Conservation (phyloP, 2,797 vertebrate species). For the Euphonia xanthogaster region DNA sequence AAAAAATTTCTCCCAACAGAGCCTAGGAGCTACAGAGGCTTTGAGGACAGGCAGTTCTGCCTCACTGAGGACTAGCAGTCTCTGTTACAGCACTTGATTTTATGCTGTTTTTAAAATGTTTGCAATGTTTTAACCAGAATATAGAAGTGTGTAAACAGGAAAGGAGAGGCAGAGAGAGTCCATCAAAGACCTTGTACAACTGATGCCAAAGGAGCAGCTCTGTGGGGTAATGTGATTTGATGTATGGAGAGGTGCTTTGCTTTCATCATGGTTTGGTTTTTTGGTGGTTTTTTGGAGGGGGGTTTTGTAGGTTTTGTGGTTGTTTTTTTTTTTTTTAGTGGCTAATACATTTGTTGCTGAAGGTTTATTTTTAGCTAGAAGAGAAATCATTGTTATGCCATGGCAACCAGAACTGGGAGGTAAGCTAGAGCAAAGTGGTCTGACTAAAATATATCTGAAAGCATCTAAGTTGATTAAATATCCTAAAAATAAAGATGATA, state of each 20-base stretch:
- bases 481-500: constrained; percentile 65
- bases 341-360: constrained; percentile 33
- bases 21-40: neutral
- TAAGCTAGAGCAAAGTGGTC: constrained; percentile 56
- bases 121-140: neutral
- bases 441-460: constrained; percentile 68
- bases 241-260: neutral
- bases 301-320: neutral
- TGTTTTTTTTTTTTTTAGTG: neutral
- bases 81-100: neutral
- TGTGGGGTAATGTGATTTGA: neutral
- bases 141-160: neutral
- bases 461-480: constrained; percentile 62
- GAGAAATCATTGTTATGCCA: constrained; percentile 65
- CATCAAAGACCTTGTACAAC: neutral
- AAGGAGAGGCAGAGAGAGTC: accelerated
- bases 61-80: neutral
- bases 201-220: neutral
- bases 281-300: neutral
- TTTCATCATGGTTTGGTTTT: neutral
- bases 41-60: neutral
- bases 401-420: constrained; percentile 69
- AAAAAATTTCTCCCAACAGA: neutral
- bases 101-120: neutral
- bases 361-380: constrained; percentile 70